Evolutionary conservation across 2,888 invertebrate species (phyloP), one percentile per base, ranked within the genome.

Genomic region (Gastrophysa polygoni): DNA sequence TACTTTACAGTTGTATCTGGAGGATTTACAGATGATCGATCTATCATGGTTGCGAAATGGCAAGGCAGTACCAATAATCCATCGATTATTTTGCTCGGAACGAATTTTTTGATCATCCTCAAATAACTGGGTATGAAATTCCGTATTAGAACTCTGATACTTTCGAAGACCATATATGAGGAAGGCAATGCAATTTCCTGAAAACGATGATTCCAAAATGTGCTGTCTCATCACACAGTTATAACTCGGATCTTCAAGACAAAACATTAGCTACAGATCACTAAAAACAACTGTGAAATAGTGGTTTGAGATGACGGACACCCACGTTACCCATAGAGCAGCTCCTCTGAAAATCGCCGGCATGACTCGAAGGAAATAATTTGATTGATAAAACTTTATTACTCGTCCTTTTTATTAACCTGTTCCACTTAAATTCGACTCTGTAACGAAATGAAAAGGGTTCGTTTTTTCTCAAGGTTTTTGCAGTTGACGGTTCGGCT

Each of bases 321-420:
- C 74, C 73, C 73, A 75, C 70, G 72, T 66, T 68, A 68, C 58
- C 57, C 67, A 64, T 59, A 57, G 51, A 66, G 47, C 38, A 29
- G 57, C 62, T 62, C 64, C 64, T 65, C 66, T 71, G 69, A 68
- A 71, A 69, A 70, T 68, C 49, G 71, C 70, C 76, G 73, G 75
- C 76, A 72, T 77, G 76, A 77, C 76, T 71, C 52, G 70, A 66
- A 68, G 58, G 66, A 73, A 73, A 71, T 76, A 76, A 76, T 76
- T 74, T 76, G 76, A 76, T 76, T 74, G 75, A 75, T 76, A 76
- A 76, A 76, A 76, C 76, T 76, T 75, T 71, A 76, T 76, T 72
- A 69, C 64, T 58, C 57, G 62, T 55, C 64, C 62, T 67, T 68
- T 68, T 70, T 71, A 64, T 61, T 60, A 61, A 60, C 63, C 64